Conservation (phyloP, 2,113 vertebrate species). For the Tilapia sparmanii region DNA sequence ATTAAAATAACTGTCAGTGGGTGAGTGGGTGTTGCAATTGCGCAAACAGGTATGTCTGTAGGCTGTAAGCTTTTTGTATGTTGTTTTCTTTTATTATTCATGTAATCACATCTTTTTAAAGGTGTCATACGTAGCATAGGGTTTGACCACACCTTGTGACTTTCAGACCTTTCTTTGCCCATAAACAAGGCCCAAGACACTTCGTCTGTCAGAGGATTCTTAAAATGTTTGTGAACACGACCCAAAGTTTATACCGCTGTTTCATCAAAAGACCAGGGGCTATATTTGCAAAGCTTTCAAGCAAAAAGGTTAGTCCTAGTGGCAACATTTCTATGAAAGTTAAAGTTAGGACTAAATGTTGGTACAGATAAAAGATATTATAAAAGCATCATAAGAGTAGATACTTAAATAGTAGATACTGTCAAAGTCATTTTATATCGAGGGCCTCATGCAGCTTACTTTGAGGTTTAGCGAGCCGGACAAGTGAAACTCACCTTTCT, state of each 20-base stretch:
- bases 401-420: neutral
- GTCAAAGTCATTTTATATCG: neutral
- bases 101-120: neutral
- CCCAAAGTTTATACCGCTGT: neutral
- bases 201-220: neutral
- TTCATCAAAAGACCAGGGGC: neutral
- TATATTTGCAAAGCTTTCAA: neutral
- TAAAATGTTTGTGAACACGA: neutral
- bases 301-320: neutral
- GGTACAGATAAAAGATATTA: neutral
- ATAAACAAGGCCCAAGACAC: fast-evolving
- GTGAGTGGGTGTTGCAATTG: neutral
- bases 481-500: neutral
- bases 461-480: fast-evolving
- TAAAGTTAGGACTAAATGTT: neutral
- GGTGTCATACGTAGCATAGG: neutral
- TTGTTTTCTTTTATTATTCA: neutral
- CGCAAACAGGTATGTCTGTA: neutral
- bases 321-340: neutral
- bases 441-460: neutral
- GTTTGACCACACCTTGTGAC: neutral
- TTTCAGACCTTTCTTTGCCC: neutral
- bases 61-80: neutral
- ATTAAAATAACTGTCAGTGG: neutral
- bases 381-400: neutral